These are phyloP conservation scores for Tringa solitaria DNA, from an alignment of 2,113 vertebrate genomes.

Conservation along the genomic window DNA sequence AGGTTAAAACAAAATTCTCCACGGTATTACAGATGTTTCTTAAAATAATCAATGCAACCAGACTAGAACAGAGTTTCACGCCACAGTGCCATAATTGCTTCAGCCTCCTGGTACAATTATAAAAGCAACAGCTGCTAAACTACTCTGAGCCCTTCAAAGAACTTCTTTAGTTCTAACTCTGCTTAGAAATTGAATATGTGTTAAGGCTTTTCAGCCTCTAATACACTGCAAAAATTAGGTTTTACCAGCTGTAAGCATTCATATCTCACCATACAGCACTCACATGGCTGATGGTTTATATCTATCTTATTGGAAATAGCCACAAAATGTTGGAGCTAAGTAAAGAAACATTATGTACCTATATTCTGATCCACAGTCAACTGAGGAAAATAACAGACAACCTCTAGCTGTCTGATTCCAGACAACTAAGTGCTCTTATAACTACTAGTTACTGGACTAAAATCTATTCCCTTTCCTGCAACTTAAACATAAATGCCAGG, in stretches of 20 bases:
- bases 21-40: background rate
- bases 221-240: background rate
- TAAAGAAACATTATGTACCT: background rate
- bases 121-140: constrained; percentile 16
- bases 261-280: background rate
- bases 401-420: background rate
- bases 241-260: background rate
- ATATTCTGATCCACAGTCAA: background rate
- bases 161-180: background rate
- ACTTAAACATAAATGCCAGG: background rate
- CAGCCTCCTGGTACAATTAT: background rate
- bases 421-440: background rate
- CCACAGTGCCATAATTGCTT: background rate
- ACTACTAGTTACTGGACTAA: background rate
- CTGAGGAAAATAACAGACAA: background rate
- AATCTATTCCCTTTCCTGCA: background rate
- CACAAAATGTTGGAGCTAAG: background rate
- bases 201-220: background rate
- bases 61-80: background rate
- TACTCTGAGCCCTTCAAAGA: background rate
- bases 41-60: background rate
- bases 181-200: background rate
- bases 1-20: background rate
- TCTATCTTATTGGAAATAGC: background rate
- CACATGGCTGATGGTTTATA: fast-evolving